Percentiles rank a stretch among this genome's conserved stretches.
phyloP scores from a whole-genome alignment of 1,140 invertebrate species.

The Episyrphus balteatus region DNA sequence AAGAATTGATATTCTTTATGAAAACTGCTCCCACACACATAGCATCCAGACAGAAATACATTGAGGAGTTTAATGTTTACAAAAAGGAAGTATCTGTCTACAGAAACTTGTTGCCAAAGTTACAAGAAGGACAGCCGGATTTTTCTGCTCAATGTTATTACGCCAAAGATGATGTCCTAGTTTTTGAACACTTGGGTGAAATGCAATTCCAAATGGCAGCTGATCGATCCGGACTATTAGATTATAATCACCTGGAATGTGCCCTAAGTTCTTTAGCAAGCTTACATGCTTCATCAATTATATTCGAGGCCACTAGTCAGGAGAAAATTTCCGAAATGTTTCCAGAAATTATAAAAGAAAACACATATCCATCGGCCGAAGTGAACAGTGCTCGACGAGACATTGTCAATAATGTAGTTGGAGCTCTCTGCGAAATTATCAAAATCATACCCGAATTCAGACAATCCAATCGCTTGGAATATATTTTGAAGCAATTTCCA shows the following conservation, averaged over 20 bases:
- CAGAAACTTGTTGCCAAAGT: constrained; percentile 32
- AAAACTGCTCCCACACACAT: constrained; percentile 39
- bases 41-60: constrained; percentile 29
- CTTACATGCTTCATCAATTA: constrained; percentile 43
- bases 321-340: constrained; percentile 35
- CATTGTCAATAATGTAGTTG: constrained; percentile 38
- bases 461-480: constrained; percentile 23
- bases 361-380: constrained; percentile 35
- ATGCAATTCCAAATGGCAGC: constrained; percentile 34
- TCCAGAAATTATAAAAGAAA: constrained; percentile 40
- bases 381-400: constrained; percentile 25
- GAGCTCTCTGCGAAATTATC: constrained; percentile 37
- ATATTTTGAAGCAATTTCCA: constrained; percentile 23
- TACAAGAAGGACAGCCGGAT: constrained; percentile 21
- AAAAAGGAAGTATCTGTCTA: constrained; percentile 40
- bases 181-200: constrained; percentile 39
- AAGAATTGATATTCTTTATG: constrained; percentile 37
- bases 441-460: constrained; percentile 31
- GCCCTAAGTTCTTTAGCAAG: constrained; percentile 41
- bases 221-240: constrained; percentile 32
- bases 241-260: constrained; percentile 39
- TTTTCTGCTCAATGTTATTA: constrained; percentile 36
- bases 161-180: constrained; percentile 34
- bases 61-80: constrained; percentile 40
- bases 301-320: constrained; percentile 39